phyloP scores from a whole-genome alignment of 1,140 invertebrate species.

The Drosophila truncata region DNA sequence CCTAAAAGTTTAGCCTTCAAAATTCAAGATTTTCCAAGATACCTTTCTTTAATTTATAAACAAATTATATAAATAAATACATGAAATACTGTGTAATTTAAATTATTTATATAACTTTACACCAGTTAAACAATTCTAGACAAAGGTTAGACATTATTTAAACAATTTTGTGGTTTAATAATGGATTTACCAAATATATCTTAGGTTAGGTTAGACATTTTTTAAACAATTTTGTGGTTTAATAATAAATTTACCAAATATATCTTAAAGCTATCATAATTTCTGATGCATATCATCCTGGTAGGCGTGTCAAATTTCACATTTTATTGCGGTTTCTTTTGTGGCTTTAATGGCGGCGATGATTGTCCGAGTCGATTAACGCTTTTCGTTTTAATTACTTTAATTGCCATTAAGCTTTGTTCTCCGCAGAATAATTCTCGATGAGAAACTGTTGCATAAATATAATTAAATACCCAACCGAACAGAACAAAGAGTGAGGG shows the following conservation, averaged over 20 bases:
- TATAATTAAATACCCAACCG: slow-evolving; percentile 1
- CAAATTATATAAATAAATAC: too few relatives aligned
- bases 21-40: too few relatives aligned
- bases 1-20: not conserved
- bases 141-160: too few relatives aligned
- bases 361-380: slow-evolving; percentile 30
- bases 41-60: not conserved
- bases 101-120: not conserved
- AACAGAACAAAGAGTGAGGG: slow-evolving; percentile 14
- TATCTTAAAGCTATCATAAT: not conserved
- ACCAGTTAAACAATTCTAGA: not conserved
- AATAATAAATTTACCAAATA: not conserved
- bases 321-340: slow-evolving; percentile 30
- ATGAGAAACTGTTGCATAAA: slow-evolving; percentile 33
- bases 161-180: not conserved
- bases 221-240: not conserved
- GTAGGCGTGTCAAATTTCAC: slow-evolving; percentile 39
- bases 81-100: too few relatives aligned
- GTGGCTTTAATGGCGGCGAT: not conserved
- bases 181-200: not conserved
- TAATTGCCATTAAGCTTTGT: slow-evolving; percentile 35
- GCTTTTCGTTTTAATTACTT: slow-evolving; percentile 46
- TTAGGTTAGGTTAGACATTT: too few relatives aligned
- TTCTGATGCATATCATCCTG: slow-evolving; percentile 6
- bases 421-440: slow-evolving; percentile 24